Evolutionary conservation across 2,113 vertebrate genomes (phyloP), one percentile per base, ranked within the genome.

Genomic region (Chelonoidis abingdonii): DNA sequence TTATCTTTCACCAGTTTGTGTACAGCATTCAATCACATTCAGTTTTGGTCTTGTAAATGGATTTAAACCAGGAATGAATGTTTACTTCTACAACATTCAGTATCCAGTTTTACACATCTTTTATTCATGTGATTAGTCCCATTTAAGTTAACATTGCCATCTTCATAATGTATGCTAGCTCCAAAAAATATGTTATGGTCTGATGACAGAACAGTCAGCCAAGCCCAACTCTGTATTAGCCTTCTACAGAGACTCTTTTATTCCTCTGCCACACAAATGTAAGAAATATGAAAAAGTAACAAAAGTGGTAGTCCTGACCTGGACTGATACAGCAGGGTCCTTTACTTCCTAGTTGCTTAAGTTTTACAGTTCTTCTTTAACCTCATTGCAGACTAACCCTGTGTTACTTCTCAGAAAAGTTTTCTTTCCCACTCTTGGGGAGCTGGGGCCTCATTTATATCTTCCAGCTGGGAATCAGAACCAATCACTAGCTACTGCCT

Each of bases 161-260:
- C 24, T 14, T 65, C 80, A 80, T 0, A 0, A 5, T 57, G 49
- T 52, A 69, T 69, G 35, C 31, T n/a, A n/a, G 13, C 62, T n/a
- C 31, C 16, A n/a, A 19, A 19, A 69, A 69, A 17, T n/a, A 65
- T n/a, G 35, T 35, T 31, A 5, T 65, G n/a, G 62, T 35, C 62
- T 65, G 31, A 6, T 52, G 31, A 35, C 62, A 65, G 16, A n/a
- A 65, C 56, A 59, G 31, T 65, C 31, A 65, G 6, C 31, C 31
- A n/a, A 69, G 17, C 31, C 35, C 35, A 69, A n/a, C 31, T 35
- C 31, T 65, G 31, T 65, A 31, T 35, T 65, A n/a, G 62, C 31
- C 62, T 65, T 65, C 14, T 65, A 65, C 16, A 69, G 62, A 35
- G 35, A 16, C 8, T 17, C 31, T 69, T 69, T 69, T 69, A 35